Evolutionary conservation across 2,888 invertebrate genomes (phyloP).

Genomic region (Disparrhopalites patrizii): DNA sequence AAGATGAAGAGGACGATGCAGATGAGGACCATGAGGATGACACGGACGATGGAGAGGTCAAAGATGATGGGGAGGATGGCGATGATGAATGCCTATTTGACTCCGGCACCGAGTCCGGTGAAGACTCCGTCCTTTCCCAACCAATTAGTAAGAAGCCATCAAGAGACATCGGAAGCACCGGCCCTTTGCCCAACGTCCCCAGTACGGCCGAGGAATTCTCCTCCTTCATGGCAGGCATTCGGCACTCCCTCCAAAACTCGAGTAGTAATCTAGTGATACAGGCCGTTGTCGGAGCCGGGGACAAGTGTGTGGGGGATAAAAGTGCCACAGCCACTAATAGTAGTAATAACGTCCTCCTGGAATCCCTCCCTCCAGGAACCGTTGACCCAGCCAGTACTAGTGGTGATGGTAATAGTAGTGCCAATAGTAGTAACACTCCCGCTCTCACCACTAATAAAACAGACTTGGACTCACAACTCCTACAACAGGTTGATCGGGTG

Average conservation of each 20-base stretch:
- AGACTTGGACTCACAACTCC: constrained; percentile 55
- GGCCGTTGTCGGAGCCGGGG: background rate
- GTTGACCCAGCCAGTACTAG: background rate
- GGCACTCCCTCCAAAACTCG: constrained; percentile 55
- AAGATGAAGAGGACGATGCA: constrained; percentile 10
- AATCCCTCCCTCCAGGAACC: background rate
- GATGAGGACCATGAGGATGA: constrained; percentile 15
- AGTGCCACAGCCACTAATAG: background rate
- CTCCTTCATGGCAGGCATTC: constrained; percentile 49
- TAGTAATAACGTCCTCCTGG: background rate
- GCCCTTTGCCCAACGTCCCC: background rate
- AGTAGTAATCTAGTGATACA: constrained; percentile 21
- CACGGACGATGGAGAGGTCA: background rate
- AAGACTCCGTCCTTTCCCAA: constrained; percentile 54
- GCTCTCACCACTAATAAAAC: background rate
- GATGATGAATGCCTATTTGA: constrained; percentile 55
- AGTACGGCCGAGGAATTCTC: constrained; percentile 40
- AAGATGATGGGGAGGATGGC: constrained; percentile 53
- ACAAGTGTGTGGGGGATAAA: no score
- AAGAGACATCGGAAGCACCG: background rate
- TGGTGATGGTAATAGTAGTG: background rate
- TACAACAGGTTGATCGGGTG: constrained; percentile 73
- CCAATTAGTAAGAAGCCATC: background rate
- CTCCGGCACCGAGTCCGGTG: constrained; percentile 67
- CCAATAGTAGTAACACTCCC: background rate